Evolutionary conservation across 2,797 vertebrate genomes (phyloP).

Genomic region (Centropyge bicolor): DNA sequence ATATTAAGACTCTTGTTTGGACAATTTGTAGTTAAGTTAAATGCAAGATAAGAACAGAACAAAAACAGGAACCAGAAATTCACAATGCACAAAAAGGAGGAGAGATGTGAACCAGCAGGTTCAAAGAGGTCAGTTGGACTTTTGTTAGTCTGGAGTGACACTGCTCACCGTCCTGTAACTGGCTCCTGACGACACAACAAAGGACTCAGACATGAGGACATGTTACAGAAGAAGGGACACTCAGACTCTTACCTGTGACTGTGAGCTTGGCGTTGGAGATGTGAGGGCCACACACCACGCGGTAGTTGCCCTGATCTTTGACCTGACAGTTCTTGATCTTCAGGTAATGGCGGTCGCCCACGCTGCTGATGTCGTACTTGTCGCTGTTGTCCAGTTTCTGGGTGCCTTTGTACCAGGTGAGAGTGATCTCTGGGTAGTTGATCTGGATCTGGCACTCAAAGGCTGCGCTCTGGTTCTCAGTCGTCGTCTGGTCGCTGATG

Average conservation of each 20-base stretch:
- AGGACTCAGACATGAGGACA: slow-evolving; percentile 9
- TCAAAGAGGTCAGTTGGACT: slow-evolving; percentile 74
- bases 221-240: not conserved
- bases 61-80: slow-evolving; percentile 14
- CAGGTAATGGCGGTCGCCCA: slow-evolving; percentile 90
- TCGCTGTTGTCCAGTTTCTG: slow-evolving; percentile 91
- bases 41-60: slow-evolving; percentile 31
- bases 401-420: slow-evolving; percentile 98
- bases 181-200: slow-evolving; percentile 33
- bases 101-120: slow-evolving; percentile 31
- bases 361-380: slow-evolving; percentile 91
- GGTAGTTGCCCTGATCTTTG: slow-evolving; percentile 94
- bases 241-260: slow-evolving; percentile 89
- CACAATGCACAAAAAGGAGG: slow-evolving; percentile 42
- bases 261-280: slow-evolving; percentile 95
- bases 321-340: slow-evolving; percentile 90
- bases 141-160: slow-evolving; percentile 10
- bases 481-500: slow-evolving; percentile 90
- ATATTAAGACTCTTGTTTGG: not conserved
- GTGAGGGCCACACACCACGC: slow-evolving; percentile 96
- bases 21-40: not conserved
- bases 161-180: slow-evolving; percentile 35
- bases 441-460: slow-evolving; percentile 95
- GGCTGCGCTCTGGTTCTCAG: slow-evolving; percentile 88
- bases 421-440: slow-evolving; percentile 96